phyloP scores from a whole-genome alignment of 2,888 invertebrate genomes.

The Tenodera sinensis region DNA sequence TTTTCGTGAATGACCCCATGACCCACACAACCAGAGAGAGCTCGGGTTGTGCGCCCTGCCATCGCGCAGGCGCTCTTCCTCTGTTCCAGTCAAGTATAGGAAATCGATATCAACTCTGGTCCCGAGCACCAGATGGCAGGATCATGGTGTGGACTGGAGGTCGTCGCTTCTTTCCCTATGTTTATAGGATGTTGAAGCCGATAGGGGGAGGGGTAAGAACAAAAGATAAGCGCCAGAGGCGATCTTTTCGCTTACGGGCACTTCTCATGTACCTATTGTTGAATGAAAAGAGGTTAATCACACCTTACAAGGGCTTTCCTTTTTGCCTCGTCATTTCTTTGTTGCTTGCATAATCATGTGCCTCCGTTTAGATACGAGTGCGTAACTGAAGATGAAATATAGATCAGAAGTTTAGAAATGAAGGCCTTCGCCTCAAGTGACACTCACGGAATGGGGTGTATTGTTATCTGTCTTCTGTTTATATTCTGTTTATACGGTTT shows the following conservation, averaged over 20 bases:
- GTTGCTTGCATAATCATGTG: background rate
- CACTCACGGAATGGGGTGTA: no score
- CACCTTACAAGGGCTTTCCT: background rate
- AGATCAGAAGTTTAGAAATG: background rate
- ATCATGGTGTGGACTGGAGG: background rate
- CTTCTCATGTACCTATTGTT: background rate
- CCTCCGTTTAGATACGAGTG: background rate
- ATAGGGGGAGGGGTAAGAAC: background rate
- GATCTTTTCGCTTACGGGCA: background rate
- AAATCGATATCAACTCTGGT: constrained; percentile 18
- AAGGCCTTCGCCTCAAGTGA: background rate
- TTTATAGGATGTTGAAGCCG: background rate
- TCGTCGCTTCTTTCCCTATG: background rate
- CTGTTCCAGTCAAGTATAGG: background rate
- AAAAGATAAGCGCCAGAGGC: background rate
- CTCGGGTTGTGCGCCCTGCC: background rate
- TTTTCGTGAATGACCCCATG: constrained; percentile 13
- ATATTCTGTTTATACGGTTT: no score
- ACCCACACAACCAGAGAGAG: constrained; percentile 11
- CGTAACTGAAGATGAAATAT: no score
- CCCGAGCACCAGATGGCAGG: constrained; percentile 12
- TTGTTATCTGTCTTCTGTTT: no score
- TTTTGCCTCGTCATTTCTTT: background rate
- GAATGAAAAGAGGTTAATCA: background rate
- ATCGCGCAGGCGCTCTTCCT: background rate